phyloP scores from a whole-genome alignment of 2,888 invertebrate species.

The Plemyria rubiginata region DNA sequence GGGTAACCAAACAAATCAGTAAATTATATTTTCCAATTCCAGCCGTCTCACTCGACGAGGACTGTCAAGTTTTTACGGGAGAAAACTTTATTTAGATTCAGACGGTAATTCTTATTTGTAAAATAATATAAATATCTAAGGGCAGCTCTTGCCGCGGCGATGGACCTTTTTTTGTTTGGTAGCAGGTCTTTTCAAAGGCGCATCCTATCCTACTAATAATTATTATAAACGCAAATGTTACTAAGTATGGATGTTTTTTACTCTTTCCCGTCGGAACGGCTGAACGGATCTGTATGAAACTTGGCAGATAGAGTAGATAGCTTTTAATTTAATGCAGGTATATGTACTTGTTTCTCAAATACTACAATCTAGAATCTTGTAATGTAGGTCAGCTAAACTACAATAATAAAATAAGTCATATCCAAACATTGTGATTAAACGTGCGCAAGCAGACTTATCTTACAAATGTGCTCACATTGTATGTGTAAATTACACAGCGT shows the following conservation, averaged over 20 bases:
- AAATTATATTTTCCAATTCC: slow-evolving; percentile 10
- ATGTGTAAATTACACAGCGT: slow-evolving; percentile 32
- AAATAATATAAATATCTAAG: too few relatives aligned
- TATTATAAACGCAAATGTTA: too few relatives aligned
- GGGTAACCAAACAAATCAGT: too few relatives aligned
- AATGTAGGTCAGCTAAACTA: slow-evolving; percentile 18
- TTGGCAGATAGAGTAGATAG: too few relatives aligned
- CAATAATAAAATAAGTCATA: slow-evolving; percentile 14
- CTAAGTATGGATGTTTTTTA: too few relatives aligned
- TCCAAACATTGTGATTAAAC: slow-evolving; percentile 21
- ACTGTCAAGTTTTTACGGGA: slow-evolving; percentile 10
- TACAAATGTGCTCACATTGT: slow-evolving; percentile 41
- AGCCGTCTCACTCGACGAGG: slow-evolving; percentile 1
- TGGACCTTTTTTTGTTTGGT: too few relatives aligned
- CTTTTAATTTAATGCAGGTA: background rate
- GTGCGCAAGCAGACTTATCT: slow-evolving; percentile 36
- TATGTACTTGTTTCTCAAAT: background rate
- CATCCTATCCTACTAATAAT: too few relatives aligned
- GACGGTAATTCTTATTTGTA: background rate
- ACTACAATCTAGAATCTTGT: background rate
- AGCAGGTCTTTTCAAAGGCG: too few relatives aligned
- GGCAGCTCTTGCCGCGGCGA: too few relatives aligned
- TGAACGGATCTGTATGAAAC: too few relatives aligned
- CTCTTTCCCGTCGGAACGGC: too few relatives aligned
- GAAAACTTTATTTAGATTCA: background rate